Base-by-base conservation (phyloP, 2,888 invertebrate species). In the Tinea trinotella region DNA sequence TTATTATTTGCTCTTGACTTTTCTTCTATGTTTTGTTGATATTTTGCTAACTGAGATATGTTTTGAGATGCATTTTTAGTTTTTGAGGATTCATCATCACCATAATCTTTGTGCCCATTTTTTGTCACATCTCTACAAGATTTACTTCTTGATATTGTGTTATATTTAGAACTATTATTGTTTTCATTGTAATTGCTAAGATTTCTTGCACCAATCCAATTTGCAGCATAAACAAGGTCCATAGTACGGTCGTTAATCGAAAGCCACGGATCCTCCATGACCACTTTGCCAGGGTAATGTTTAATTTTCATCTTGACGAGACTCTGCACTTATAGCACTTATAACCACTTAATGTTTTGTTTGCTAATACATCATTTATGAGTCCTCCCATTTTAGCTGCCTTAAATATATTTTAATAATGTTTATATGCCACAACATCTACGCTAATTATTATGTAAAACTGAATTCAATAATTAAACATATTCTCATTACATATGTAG, bases 241-340 rank as follows among this genome's bases (percentile, higher is more conserved):
- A 92, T 91, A 58, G 90, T 90, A 64, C 88, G 88, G 61, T 90
- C 90, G 62, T 88, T 88, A 44, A 90, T 88, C 60, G 90, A 89
- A 66, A 90, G 90, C 70, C 91, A 90, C 60, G 89, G 88, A 74
- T 91, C 91, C 72, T 93, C 93, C 87, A 93, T 88, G 67, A 94
- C 93, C 60, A 92, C 94, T 79, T 93, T 92, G 60, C 94, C 94
- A 44, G 94, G 94, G 75, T 94, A 93, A 65, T 92, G 92, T 73
- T 93, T 92, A 60, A 94, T 92, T 88, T 93, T 93, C 94, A 95
- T 94, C 52, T 55, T 59, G 46, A 18, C 17, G 46, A 46, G 9
- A 46, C 2, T 40, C 6, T 40, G 12, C 12, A 40, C 40, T 2
- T n/a, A 48, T 15, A 15, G 13, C 13, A 40, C 24, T 22, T 52